A percentile compares a stretch with the other conserved stretches of the same genome.
Conservation (phyloP, 1,140 invertebrate species). For the Harpegnathos saltator region DNA sequence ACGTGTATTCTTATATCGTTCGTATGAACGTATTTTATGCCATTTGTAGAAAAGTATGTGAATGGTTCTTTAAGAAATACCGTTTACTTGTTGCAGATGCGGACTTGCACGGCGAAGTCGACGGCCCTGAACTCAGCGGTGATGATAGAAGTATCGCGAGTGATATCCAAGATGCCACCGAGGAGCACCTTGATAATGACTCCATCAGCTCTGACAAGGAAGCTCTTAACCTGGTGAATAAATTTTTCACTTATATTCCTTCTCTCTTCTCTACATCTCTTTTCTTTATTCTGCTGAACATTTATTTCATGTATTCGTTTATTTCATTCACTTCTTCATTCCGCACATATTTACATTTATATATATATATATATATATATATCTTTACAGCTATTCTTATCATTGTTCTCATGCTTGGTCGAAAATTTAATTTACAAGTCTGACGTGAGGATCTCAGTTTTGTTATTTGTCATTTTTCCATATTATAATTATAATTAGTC, state of each 20-base stretch:
- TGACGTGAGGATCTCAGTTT: too few relatives aligned
- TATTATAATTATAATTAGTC: too few relatives aligned
- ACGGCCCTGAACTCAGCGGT: constrained; percentile 84
- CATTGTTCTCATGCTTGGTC: too few relatives aligned
- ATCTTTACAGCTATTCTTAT: too few relatives aligned
- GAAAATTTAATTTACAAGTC: too few relatives aligned
- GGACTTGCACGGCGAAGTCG: constrained; percentile 86
- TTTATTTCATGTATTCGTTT: too few relatives aligned
- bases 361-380: too few relatives aligned
- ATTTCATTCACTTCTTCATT: too few relatives aligned
- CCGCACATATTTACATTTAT: background rate
- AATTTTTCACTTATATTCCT: background rate
- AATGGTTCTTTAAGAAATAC: background rate
- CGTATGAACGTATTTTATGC: too few relatives aligned
- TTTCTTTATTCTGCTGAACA: too few relatives aligned
- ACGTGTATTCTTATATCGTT: too few relatives aligned
- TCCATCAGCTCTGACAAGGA: constrained; percentile 87
- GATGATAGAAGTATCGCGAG: constrained; percentile 86
- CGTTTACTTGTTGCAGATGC: constrained; percentile 83
- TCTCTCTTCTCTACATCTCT: background rate
- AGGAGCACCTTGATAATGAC: constrained; percentile 85
- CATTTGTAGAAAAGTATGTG: background rate
- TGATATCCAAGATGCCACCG: constrained; percentile 84
- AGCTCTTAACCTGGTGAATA: constrained; percentile 87
- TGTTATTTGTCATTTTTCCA: too few relatives aligned